phyloP scores from a whole-genome alignment of 2,113 vertebrate species.

The Climacteris rufus region DNA sequence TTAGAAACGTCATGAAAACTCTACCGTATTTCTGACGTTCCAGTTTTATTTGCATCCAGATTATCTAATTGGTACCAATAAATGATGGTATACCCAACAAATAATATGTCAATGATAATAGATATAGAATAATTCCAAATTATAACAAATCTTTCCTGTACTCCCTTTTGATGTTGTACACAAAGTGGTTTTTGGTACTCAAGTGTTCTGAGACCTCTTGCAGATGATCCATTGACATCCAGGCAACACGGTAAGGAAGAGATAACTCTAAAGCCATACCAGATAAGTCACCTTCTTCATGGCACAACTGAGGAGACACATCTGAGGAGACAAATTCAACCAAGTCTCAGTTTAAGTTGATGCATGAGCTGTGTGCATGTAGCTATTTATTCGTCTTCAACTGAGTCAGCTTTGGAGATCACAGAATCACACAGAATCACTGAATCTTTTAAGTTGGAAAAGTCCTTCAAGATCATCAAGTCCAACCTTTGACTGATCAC shows the following conservation, averaged over 20 bases:
- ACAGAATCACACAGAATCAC: not conserved
- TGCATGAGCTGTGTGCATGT: accelerated
- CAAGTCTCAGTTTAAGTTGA: not conserved
- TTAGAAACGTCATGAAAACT: not conserved
- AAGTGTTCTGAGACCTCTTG: not conserved
- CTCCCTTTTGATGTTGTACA: not conserved
- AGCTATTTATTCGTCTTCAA: not conserved
- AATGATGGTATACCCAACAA: not conserved
- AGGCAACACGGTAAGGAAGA: accelerated
- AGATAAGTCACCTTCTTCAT: not conserved
- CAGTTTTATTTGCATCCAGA: not conserved
- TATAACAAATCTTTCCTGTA: not conserved
- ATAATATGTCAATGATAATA: not conserved
- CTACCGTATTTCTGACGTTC: not conserved
- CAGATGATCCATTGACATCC: not conserved
- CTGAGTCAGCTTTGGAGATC: not conserved
- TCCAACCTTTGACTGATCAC: not conserved
- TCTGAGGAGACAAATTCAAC: not conserved
- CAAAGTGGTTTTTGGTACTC: not conserved
- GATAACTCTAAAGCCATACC: not conserved
- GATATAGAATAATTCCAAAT: not conserved
- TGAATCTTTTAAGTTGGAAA: not conserved
- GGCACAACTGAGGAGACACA: too few species aligned
- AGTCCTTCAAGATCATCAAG: not conserved
- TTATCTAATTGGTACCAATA: not conserved